Percentiles rank a stretch among this genome's conserved stretches.
Evolutionary conservation across 2,888 invertebrate species (phyloP).

Genomic region (Hydriomena furcata): DNA sequence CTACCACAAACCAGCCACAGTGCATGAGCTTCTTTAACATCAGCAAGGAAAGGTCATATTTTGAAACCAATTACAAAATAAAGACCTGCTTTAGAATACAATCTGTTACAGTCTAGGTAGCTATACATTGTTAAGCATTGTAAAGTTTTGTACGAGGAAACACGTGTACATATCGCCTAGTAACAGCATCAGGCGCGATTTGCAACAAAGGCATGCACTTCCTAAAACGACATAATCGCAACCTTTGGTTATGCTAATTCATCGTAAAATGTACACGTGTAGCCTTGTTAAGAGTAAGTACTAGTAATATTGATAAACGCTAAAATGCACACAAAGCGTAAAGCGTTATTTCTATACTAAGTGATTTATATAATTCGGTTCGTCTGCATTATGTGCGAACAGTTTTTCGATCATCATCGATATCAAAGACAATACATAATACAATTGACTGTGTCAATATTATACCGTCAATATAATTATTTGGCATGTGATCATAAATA

Average conservation of each 20-base stretch:
- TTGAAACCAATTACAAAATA: too few species aligned
- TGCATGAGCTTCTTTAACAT: too few species aligned
- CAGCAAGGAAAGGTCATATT: too few species aligned
- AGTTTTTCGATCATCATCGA: too few species aligned
- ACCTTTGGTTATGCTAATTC: slow-evolving; percentile 50
- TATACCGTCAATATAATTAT: too few species aligned
- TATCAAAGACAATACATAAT: too few species aligned
- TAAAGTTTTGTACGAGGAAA: not conserved
- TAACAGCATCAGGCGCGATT: slow-evolving; percentile 7
- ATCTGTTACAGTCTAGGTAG: too few species aligned
- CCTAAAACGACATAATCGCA: slow-evolving; percentile 38
- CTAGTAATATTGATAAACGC: slow-evolving; percentile 30
- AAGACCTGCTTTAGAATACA: too few species aligned
- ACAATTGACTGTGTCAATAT: too few species aligned
- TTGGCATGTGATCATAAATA: too few species aligned
- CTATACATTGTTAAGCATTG: too few species aligned
- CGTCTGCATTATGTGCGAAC: not conserved
- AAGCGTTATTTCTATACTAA: slow-evolving; percentile 4
- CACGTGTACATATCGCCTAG: not conserved
- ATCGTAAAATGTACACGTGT: slow-evolving; percentile 62
- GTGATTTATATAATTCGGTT: slow-evolving; percentile 1
- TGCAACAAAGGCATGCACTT: slow-evolving; percentile 20
- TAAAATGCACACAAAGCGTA: slow-evolving; percentile 34
- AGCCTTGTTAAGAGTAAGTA: slow-evolving; percentile 61
- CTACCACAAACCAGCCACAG: too few species aligned